Evolutionary conservation across 2,113 vertebrate genomes (phyloP), one percentile per base, ranked within the genome.

Genomic region (Tachuris rubrigastra): DNA sequence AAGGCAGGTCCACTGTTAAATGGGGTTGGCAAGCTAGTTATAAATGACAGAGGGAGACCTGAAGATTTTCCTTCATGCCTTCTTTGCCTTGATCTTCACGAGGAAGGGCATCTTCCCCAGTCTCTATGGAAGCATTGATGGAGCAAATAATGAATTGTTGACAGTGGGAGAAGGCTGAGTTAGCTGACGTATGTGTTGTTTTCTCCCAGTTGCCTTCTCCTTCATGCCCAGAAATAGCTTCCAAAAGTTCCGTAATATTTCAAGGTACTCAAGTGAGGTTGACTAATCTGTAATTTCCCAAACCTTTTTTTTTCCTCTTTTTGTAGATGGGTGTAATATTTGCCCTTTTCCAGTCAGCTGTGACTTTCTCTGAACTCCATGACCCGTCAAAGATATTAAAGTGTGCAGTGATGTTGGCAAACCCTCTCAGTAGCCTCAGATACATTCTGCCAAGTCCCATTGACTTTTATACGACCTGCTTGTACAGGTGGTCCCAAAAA

Each of bases 301-400:
- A 59, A 72, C 35, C 20, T 30, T 56, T 19, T 53, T 31, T 58
- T 56, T 31, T 21, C 7, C 20, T 23, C 3, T 75, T 94, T 96
- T 55, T 78, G 46, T 81, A 75, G 60, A 41, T 52, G 44, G 56
- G 11, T 72, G 39, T 85, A 87, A 63, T 56, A 72, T 60, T 76
- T 94, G 81, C 52, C 85, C 87, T 94, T 94, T 97, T 75, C 66
- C 62, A 89, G 66, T 72, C 77, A 87, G 41, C 49, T 91, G 92
- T 62, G 90, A 87, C 52, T 89, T 97, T 41, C 66, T 81, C 53
- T 79, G 52, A 41, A 60, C 42, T 52, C 46, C 17, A 15, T 3
- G 12, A 79, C 16, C 33, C 82, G n/a, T 27, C 39, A 52, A 80
- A 66, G 49, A 89, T 44, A 23, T 65, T 63, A 4, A 82, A 63